phyloP scores from a whole-genome alignment of 2,888 invertebrate genomes.

The Heteromurus nitidus region DNA sequence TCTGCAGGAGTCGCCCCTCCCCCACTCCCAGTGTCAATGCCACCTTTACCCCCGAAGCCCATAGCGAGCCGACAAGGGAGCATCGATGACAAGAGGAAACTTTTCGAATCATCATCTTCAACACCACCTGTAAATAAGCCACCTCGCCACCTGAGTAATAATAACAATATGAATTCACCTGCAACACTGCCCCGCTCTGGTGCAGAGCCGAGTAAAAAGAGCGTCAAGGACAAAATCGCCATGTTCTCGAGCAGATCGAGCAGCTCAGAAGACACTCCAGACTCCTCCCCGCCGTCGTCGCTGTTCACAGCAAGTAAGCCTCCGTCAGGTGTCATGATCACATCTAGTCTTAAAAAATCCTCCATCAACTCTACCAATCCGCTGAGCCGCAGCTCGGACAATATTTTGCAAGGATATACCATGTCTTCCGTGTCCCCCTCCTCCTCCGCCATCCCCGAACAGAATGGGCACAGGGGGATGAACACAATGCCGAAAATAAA shows the following conservation, averaged over 20 bases:
- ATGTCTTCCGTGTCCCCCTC: too few relatives aligned
- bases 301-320: slow-evolving; percentile 29
- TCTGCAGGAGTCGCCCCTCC: slow-evolving; percentile 70
- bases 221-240: slow-evolving; percentile 90
- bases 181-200: slow-evolving; percentile 47
- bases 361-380: slow-evolving; percentile 25
- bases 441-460: too few relatives aligned
- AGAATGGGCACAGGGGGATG: slow-evolving; percentile 40
- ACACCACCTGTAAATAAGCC: slow-evolving; percentile 10
- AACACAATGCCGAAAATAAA: slow-evolving; percentile 52
- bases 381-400: slow-evolving; percentile 56
- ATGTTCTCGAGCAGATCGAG: slow-evolving; percentile 83
- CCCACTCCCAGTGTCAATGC: slow-evolving; percentile 75
- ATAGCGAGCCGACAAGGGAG: slow-evolving; percentile 64
- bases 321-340: slow-evolving; percentile 54
- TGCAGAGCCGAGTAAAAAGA: slow-evolving; percentile 85
- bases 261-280: slow-evolving; percentile 63
- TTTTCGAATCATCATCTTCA: slow-evolving; percentile 60
- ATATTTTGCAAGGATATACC: slow-evolving; percentile 53
- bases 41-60: slow-evolving; percentile 74
- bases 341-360: slow-evolving; percentile 71
- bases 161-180: slow-evolving; percentile 34
- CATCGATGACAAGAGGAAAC: slow-evolving; percentile 70
- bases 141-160: slow-evolving; percentile 39
- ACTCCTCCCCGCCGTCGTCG: slow-evolving; percentile 37